A percentile compares a stretch with the other conserved stretches of the same genome.
phyloP scores from a whole-genome alignment of 1,140 invertebrate genomes.

The Drosophila miranda region DNA sequence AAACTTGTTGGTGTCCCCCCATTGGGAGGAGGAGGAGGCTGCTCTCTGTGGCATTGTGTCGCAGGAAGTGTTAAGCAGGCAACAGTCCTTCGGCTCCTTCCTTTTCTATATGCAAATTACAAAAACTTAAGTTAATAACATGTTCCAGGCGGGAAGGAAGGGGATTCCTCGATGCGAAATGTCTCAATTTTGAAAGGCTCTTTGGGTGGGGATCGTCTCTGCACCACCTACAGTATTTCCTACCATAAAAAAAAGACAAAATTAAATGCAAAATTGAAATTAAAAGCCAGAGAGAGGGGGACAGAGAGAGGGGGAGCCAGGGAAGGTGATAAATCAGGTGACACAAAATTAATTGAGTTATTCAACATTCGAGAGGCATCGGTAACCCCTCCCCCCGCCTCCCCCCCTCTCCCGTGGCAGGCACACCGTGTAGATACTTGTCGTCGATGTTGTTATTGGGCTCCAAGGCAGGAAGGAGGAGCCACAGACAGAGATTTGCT shows the following conservation, averaged over 20 bases:
- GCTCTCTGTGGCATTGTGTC: constrained; percentile 45
- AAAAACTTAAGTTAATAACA: constrained; percentile 73
- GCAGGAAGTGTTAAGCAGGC: constrained; percentile 78
- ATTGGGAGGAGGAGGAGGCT: background rate
- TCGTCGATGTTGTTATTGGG: constrained; percentile 75
- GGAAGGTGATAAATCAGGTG: constrained; percentile 82
- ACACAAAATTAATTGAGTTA: constrained; percentile 82
- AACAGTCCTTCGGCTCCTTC: constrained; percentile 38
- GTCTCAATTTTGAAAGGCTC: constrained; percentile 57
- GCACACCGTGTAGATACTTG: constrained; percentile 55
- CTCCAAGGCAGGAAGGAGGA: constrained; percentile 38
- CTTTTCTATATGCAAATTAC: constrained; percentile 72
- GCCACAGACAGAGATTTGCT: constrained; percentile 35
- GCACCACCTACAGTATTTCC: constrained; percentile 60
- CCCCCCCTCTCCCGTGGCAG: background rate
- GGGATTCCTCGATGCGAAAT: constrained; percentile 36
- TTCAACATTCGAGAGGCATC: constrained; percentile 68
- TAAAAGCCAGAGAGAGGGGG: constrained; percentile 68
- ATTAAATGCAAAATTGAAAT: constrained; percentile 79
- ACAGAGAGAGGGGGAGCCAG: constrained; percentile 5
- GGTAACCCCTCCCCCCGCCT: background rate
- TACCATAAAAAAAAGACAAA: constrained; percentile 60
- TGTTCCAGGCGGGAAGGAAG: constrained; percentile 38
- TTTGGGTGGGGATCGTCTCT: constrained; percentile 8
- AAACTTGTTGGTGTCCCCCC: constrained; percentile 23